phyloP scores from a whole-genome alignment of 2,888 invertebrate species.

The Byasa hedistus region DNA sequence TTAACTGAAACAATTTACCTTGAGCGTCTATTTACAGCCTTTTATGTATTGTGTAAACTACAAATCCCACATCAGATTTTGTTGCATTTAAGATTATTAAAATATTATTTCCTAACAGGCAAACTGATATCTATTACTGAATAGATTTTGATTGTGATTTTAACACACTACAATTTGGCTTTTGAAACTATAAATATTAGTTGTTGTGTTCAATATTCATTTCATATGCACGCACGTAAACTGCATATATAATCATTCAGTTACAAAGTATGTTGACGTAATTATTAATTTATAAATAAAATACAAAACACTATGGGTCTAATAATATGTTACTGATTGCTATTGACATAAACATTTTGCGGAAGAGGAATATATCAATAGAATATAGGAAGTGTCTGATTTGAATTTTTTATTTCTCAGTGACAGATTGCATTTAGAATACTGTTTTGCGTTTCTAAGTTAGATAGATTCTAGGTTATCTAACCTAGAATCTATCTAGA shows the following conservation, averaged over 20 bases:
- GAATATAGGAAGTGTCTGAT: not conserved
- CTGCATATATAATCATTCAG: not conserved
- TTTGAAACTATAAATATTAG: not conserved
- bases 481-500: too few relatives aligned
- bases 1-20: conserved; percentile 11
- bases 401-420: not conserved
- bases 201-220: not conserved
- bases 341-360: not conserved
- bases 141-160: not conserved
- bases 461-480: too few relatives aligned
- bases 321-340: not conserved
- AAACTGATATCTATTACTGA: not conserved
- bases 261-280: not conserved
- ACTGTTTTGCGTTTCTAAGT: too few relatives aligned
- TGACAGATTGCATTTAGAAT: not conserved
- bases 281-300: not conserved
- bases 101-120: not conserved
- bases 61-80: not conserved
- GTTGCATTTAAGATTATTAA: not conserved
- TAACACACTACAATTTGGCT: not conserved
- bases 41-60: not conserved
- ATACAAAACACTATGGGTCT: not conserved
- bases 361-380: not conserved
- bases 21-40: not conserved
- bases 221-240: not conserved